Evolutionary conservation across 1,140 invertebrate genomes (phyloP), one percentile per base, ranked within the genome.

Genomic region (Andrena cerasifolii): DNA sequence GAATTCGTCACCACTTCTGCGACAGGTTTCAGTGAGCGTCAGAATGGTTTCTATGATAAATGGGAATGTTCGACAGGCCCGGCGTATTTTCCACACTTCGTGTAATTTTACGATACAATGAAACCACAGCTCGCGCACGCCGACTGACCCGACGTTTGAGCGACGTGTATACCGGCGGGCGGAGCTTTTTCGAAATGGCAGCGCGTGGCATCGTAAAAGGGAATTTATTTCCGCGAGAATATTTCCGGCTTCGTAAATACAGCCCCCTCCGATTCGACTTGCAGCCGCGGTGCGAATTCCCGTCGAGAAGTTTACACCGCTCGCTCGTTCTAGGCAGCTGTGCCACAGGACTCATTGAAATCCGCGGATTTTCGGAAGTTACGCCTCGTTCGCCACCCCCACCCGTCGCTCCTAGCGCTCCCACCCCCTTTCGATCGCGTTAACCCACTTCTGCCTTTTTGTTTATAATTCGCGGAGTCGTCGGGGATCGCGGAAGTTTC

Each of bases 51-150:
- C 21, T n/a, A 49, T 26, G 7, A 24, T 66, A 53, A 66, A 24
- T 24, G 21, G 7, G 1, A n/a, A 33, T 28, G 18, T 45, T 45
- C 36, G 36, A 67, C 33, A 24, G 10, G 1, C 26, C 3, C 10
- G 16, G n/a, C 62, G 62, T 75, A 67, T 58, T 33, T 54, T 26
- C 43, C 40, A 18, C 51, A 43, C 26, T 75, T 16, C n/a, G 21
- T 33, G 54, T 77, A 70, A 77, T 77, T 71, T 77, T 61, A 77
- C 66, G 66, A 70, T 31, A 61, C 74, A 71, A 71, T 33, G 74
- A 71, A 67, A 61, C 45, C 74, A 43, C 56, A 21, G 24, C 21
- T 51, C 8, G 31, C 21, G 18, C 24, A 10, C 6, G 0, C 24
- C 3, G 8, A n/a, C 16, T 53, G 74, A 77, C 56, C 62, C n/a